phyloP scores from a whole-genome alignment of 2,797 vertebrate genomes.

The Sardinella longiceps region DNA sequence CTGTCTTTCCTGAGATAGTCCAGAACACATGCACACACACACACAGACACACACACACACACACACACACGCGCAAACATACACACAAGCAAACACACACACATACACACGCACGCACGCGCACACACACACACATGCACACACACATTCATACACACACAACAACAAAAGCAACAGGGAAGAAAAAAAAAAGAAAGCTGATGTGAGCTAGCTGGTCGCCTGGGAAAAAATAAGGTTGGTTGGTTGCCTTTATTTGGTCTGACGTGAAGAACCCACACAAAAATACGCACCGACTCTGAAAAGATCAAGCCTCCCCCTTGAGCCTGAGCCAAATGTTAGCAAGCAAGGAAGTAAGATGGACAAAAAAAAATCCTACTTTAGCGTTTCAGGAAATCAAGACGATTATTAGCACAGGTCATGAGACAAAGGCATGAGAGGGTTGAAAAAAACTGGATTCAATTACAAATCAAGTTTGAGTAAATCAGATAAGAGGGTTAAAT shows the following conservation, averaged over 20 bases:
- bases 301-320: constrained; percentile 34
- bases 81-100: background rate
- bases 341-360: constrained; percentile 23
- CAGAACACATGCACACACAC: background rate
- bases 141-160: background rate
- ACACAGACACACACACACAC: background rate
- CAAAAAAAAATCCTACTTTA: background rate
- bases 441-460: background rate
- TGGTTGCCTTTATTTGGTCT: constrained; percentile 27
- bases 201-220: background rate
- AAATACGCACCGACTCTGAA: constrained; percentile 38
- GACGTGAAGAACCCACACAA: background rate
- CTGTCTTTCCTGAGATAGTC: constrained; percentile 79
- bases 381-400: background rate
- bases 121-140: too few species aligned
- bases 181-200: background rate
- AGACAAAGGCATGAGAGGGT: background rate
- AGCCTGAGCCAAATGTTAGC: constrained; percentile 30
- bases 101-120: background rate
- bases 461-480: background rate
- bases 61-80: background rate
- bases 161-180: background rate
- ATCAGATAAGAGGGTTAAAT: background rate
- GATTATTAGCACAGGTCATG: constrained; percentile 11
- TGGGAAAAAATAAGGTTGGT: background rate